phyloP scores from a whole-genome alignment of 2,797 vertebrate genomes.

The Bradypodion pumilum region DNA sequence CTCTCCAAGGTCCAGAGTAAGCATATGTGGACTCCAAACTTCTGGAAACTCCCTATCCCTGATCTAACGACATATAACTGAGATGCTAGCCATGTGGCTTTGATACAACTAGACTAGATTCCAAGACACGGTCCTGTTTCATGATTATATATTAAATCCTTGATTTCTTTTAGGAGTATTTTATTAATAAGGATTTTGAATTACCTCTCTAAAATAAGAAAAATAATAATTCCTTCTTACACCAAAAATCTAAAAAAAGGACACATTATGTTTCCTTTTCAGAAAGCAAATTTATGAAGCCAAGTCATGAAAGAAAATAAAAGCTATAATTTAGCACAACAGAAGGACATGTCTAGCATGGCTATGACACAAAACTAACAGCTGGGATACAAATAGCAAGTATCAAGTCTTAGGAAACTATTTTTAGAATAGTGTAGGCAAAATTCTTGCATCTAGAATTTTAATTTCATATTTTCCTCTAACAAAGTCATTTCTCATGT shows the following conservation, averaged over 20 bases:
- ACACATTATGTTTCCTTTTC: not conserved
- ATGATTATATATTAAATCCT: not conserved
- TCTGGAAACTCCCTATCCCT: no score
- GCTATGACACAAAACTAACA: not conserved
- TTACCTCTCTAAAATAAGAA: not conserved
- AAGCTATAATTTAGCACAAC: not conserved
- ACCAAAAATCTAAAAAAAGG: not conserved
- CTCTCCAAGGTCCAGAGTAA: no score
- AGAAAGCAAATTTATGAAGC: not conserved
- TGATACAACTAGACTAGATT: not conserved
- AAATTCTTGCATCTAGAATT: not conserved
- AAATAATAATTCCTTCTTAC: not conserved
- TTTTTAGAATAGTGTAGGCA: not conserved
- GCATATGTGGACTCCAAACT: no score
- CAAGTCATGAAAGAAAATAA: not conserved
- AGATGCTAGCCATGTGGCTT: constrained; percentile 8
- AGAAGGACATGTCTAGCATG: not conserved
- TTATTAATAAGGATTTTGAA: not conserved
- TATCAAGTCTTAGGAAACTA: not conserved
- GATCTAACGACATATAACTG: not conserved
- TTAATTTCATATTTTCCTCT: not conserved
- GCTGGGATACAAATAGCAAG: not conserved
- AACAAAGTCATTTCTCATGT: not conserved
- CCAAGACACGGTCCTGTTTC: constrained; percentile 15
- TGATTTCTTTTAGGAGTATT: not conserved